Percentiles rank a stretch among this genome's conserved stretches.
These are phyloP conservation scores for Brachylomia viminalis DNA, from an alignment of 2,888 invertebrate species.

Conservation along the genomic window DNA sequence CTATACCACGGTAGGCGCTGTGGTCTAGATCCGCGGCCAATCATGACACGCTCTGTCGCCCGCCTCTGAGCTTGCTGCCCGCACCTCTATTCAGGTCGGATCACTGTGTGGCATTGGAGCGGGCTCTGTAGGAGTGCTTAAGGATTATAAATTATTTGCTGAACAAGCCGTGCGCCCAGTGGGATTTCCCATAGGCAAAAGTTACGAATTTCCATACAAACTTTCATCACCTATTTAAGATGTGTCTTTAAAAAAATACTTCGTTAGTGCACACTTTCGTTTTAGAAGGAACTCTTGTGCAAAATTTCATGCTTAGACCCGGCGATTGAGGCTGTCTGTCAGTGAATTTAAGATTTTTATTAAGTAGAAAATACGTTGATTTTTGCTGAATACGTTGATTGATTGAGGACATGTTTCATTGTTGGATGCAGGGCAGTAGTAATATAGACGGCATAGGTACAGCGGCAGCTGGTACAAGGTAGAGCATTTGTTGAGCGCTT, in stretches of 20 bases:
- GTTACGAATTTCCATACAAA: not conserved
- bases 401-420: not conserved
- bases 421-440: not conserved
- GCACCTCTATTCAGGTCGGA: slow-evolving; percentile 52
- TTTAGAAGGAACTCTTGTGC: not conserved
- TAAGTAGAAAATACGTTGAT: not conserved
- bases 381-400: slow-evolving; percentile 1
- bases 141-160: not conserved
- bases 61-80: slow-evolving; percentile 70
- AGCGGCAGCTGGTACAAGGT: not conserved
- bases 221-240: not conserved
- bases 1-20: slow-evolving; percentile 64
- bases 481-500: not conserved
- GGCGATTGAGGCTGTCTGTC: not conserved
- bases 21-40: slow-evolving; percentile 73
- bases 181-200: not conserved
- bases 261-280: not conserved
- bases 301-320: not conserved
- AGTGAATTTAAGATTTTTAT: not conserved
- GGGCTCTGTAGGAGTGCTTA: not conserved
- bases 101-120: slow-evolving; percentile 29
- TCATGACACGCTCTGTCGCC: slow-evolving; percentile 82
- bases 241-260: not conserved
- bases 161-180: not conserved
- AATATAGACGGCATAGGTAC: not conserved